Conservation (phyloP, 1,140 invertebrate species). For the Zaprionus ghesquierei region DNA sequence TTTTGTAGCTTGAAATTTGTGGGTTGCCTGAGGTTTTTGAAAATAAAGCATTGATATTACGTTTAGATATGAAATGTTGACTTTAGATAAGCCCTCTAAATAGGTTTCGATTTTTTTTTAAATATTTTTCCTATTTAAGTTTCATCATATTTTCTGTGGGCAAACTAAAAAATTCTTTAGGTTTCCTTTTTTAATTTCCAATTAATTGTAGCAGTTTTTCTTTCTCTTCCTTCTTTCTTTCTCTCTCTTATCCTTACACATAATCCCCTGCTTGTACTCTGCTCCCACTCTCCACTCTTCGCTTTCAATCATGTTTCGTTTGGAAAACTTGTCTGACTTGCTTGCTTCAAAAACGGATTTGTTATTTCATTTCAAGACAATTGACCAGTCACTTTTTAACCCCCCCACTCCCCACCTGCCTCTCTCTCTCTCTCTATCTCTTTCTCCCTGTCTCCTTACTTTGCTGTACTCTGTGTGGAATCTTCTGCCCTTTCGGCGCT, state of each 20-base stretch:
- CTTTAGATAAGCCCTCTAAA: too few species aligned
- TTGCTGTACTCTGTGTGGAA: too few species aligned
- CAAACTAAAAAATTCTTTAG: too few species aligned
- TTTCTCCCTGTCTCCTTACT: neutral
- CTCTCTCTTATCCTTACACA: neutral
- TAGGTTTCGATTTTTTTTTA: too few species aligned
- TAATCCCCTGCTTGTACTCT: too few species aligned
- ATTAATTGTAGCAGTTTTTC: neutral
- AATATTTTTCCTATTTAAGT: too few species aligned
- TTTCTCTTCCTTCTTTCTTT: neutral
- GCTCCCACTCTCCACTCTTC: too few species aligned
- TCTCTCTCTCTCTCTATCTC: neutral
- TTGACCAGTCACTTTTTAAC: constrained; percentile 16
- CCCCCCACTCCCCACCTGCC: neutral
- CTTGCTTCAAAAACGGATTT: constrained; percentile 34
- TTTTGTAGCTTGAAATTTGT: too few species aligned
- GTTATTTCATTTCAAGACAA: constrained; percentile 24
- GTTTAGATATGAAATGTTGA: too few species aligned
- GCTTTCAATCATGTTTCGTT: constrained; percentile 10
- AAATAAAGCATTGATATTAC: too few species aligned
- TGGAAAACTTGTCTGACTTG: constrained; percentile 21
- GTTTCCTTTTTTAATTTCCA: neutral
- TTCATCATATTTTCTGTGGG: too few species aligned
- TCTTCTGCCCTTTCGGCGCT: neutral
- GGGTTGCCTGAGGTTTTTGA: too few species aligned